Conservation (phyloP, 2,888 invertebrate species). For the Eupithecia inturbata region DNA sequence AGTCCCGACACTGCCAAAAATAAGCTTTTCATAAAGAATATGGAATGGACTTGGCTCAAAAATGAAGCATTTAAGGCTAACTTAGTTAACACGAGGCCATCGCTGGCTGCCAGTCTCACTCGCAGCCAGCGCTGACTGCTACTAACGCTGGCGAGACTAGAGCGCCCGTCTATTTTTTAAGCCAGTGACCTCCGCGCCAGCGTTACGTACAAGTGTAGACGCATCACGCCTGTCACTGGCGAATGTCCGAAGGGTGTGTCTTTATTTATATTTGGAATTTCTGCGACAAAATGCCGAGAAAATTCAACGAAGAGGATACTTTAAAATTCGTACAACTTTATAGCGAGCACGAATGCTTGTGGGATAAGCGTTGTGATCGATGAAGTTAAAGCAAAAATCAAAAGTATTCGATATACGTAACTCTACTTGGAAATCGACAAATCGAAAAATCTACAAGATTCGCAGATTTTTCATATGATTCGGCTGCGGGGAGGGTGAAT, state of each 20-base stretch:
- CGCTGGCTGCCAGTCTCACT: too few relatives aligned
- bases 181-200: too few relatives aligned
- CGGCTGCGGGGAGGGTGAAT: slow-evolving; percentile 24
- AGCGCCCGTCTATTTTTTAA: too few relatives aligned
- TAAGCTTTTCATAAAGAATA: too few relatives aligned
- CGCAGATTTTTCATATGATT: too few relatives aligned
- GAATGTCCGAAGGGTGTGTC: slow-evolving; percentile 31
- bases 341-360: slow-evolving; percentile 43
- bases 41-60: too few relatives aligned
- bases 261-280: slow-evolving; percentile 38
- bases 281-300: slow-evolving; percentile 34
- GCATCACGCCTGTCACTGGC: slow-evolving; percentile 30
- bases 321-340: slow-evolving; percentile 18
- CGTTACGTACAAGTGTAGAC: too few relatives aligned
- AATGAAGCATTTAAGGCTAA: too few relatives aligned
- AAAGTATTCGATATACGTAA: slow-evolving; percentile 42
- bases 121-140: too few relatives aligned
- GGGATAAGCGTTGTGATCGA: slow-evolving; percentile 40
- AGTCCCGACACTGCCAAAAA: too few relatives aligned
- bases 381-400: slow-evolving; percentile 38
- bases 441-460: slow-evolving; percentile 42
- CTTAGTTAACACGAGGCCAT: too few relatives aligned
- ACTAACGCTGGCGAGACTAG: too few relatives aligned
- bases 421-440: slow-evolving; percentile 40
- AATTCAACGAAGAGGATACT: slow-evolving; percentile 42